These are phyloP conservation scores for Zoanthus sociatus DNA, from an alignment of 92 coral and sea anemone species.

Conservation along the genomic window DNA sequence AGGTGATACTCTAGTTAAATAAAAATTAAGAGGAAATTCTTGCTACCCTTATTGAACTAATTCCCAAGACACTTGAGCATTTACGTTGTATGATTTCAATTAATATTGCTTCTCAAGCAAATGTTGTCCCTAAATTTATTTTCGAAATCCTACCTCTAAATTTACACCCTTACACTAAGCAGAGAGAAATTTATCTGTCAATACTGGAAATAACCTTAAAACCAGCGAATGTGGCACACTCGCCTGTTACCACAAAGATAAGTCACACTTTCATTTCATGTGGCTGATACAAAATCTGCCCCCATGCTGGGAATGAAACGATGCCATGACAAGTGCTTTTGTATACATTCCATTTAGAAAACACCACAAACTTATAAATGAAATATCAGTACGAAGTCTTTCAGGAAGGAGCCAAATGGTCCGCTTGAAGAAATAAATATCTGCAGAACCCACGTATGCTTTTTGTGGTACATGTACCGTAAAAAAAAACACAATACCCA, in stretches of 20 bases:
- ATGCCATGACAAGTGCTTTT: background rate
- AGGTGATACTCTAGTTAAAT: conserved; percentile 43
- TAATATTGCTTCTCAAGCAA: too few species aligned
- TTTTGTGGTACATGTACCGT: background rate
- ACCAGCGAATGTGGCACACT: background rate
- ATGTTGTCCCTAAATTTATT: too few species aligned
- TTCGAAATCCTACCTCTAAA: too few species aligned
- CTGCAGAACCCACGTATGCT: background rate
- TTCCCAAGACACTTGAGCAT: too few species aligned
- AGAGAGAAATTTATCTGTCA: too few species aligned
- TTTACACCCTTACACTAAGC: too few species aligned
- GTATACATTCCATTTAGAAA: background rate
- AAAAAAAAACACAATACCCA: background rate
- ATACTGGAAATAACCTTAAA: too few species aligned
- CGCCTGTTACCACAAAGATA: background rate
- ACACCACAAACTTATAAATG: conserved; percentile 5
- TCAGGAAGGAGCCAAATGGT: background rate
- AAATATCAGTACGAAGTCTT: background rate
- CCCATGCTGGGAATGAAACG: conserved; percentile 14
- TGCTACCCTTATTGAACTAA: too few species aligned
- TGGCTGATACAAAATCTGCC: conserved; percentile 5
- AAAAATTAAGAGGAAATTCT: too few species aligned
- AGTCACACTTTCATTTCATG: background rate
- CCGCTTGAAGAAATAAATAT: background rate
- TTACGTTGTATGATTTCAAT: too few species aligned